phyloP scores from a whole-genome alignment of 2,888 invertebrate genomes.

The Euspilapteryx auroguttella region DNA sequence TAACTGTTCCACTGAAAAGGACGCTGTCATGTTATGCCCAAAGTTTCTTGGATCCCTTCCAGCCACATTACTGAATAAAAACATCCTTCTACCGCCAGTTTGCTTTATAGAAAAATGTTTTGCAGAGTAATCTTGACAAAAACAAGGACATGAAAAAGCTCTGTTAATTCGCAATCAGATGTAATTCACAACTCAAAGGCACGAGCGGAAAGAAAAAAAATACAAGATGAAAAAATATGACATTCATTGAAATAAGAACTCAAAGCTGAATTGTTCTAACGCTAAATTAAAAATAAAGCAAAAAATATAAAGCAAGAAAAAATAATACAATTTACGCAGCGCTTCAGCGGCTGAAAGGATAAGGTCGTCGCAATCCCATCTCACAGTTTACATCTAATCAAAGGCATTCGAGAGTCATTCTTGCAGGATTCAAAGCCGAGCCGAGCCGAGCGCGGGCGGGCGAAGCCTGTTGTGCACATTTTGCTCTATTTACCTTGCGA shows the following conservation, averaged over 20 bases:
- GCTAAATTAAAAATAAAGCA: slow-evolving; percentile 1
- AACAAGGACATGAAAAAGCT: slow-evolving; percentile 11
- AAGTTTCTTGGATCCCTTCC: slow-evolving; percentile 43
- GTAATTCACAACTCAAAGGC: slow-evolving; percentile 2
- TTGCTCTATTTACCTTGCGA: too few species aligned
- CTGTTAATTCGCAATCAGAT: slow-evolving; percentile 1
- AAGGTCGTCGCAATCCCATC: slow-evolving; percentile 7
- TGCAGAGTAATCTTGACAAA: slow-evolving; percentile 20
- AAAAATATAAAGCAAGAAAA: too few species aligned
- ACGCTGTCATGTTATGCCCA: slow-evolving; percentile 23
- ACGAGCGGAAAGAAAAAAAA: background rate
- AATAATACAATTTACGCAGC: slow-evolving; percentile 1
- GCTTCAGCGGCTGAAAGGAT: slow-evolving; percentile 6
- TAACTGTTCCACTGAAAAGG: slow-evolving; percentile 22
- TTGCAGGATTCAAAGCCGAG: slow-evolving; percentile 6
- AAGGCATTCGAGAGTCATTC: slow-evolving; percentile 8
- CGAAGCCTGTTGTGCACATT: too few species aligned
- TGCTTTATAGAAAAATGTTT: too few species aligned
- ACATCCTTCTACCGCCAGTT: too few species aligned
- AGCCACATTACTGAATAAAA: slow-evolving; percentile 21
- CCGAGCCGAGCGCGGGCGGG: too few species aligned
- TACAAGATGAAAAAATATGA: slow-evolving; percentile 3
- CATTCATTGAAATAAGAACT: slow-evolving; percentile 2
- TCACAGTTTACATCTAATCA: slow-evolving; percentile 10
- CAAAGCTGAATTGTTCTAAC: slow-evolving; percentile 1